Evolutionary conservation across 2,888 invertebrate genomes (phyloP).

Genomic region (Melangyna quadrimaculata): DNA sequence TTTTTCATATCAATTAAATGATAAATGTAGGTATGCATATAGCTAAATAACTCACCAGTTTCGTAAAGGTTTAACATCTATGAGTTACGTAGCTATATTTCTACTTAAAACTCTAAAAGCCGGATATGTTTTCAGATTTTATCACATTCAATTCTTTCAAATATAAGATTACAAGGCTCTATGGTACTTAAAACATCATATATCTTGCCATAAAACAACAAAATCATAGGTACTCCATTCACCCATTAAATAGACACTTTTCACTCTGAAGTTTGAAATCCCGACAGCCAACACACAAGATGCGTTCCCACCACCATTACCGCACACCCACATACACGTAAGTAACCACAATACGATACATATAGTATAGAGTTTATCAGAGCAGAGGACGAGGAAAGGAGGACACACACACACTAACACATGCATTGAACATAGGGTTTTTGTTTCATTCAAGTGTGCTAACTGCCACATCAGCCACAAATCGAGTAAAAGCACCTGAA

Average conservation of each 20-base stretch:
- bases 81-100: no score
- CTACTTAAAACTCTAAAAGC: not conserved
- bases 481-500: slow-evolving; percentile 42
- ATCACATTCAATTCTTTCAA: slow-evolving; percentile 33
- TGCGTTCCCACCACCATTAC: not conserved
- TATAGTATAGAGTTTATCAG: slow-evolving; percentile 9
- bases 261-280: not conserved
- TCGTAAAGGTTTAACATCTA: not conserved
- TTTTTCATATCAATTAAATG: not conserved
- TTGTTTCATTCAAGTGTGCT: slow-evolving; percentile 59
- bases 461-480: slow-evolving; percentile 58
- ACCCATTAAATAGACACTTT: slow-evolving; percentile 20
- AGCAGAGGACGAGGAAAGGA: no score
- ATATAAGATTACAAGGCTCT: slow-evolving; percentile 42
- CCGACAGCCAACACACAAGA: not conserved
- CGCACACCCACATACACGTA: not conserved
- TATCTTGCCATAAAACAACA: slow-evolving; percentile 50
- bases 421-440: slow-evolving; percentile 23
- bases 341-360: slow-evolving; percentile 25
- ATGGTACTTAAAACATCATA: slow-evolving; percentile 47
- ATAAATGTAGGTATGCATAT: not conserved
- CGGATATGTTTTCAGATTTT: slow-evolving; percentile 7
- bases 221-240: slow-evolving; percentile 13
- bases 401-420: not conserved
- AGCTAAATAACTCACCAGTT: not conserved